These are phyloP conservation scores for Heterotilapia buettikoferi DNA, from an alignment of 2,113 vertebrate species.

Conservation along the genomic window DNA sequence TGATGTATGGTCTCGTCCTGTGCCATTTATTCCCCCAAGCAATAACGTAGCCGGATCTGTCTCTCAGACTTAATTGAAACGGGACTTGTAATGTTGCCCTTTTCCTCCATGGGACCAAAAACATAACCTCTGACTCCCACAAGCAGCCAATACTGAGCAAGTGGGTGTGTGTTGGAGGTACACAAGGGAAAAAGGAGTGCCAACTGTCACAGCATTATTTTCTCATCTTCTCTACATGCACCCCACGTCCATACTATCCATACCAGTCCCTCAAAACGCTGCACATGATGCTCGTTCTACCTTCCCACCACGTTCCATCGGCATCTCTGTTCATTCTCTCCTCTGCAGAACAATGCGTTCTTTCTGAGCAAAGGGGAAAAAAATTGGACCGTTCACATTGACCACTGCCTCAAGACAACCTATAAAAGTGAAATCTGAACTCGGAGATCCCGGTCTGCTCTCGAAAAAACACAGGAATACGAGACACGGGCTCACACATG, in stretches of 20 bases:
- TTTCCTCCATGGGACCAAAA: constrained; percentile 66
- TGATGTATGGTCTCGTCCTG: constrained; percentile 71
- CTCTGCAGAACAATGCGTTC: constrained; percentile 55
- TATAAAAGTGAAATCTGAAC: constrained; percentile 44
- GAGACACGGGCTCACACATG: background rate
- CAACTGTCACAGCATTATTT: constrained; percentile 64
- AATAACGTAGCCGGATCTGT: constrained; percentile 70
- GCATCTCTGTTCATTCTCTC: constrained; percentile 25
- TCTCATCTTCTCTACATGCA: constrained; percentile 36
- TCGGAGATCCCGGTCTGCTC: background rate
- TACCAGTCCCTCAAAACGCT: background rate
- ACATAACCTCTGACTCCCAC: constrained; percentile 76
- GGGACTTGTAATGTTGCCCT: constrained; percentile 73
- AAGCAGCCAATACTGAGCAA: constrained; percentile 61
- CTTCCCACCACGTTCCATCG: constrained; percentile 3
- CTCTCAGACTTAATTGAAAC: constrained; percentile 80
- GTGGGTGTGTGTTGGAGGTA: constrained; percentile 45
- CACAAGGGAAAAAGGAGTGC: constrained; percentile 52
- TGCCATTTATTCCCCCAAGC: constrained; percentile 73
- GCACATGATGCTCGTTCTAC: constrained; percentile 9
- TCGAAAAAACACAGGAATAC: background rate
- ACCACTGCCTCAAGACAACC: constrained; percentile 37
- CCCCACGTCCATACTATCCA: background rate
- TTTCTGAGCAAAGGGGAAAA: constrained; percentile 9
- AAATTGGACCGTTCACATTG: constrained; percentile 21